Conservation (phyloP, 2,113 vertebrate species). For the Panthera uncia region DNA sequence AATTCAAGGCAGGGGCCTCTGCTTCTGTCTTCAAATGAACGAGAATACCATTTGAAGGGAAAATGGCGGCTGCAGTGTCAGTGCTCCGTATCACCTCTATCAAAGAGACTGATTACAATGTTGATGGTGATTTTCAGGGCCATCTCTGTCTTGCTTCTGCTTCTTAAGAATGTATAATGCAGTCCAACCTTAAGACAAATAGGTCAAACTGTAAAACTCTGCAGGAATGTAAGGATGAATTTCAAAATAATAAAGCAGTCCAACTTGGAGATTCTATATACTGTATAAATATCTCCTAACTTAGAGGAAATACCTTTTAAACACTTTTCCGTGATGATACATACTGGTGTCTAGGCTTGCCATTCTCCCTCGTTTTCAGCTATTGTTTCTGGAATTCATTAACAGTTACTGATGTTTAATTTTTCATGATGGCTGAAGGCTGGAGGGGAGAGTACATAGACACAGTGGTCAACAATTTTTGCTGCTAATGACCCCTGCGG, state of each 20-base stretch:
- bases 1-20: constrained; percentile 42
- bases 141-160: constrained; percentile 59
- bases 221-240: constrained; percentile 55
- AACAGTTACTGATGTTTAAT: constrained; percentile 2
- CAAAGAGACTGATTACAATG: constrained; percentile 70
- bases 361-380: background rate
- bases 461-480: background rate
- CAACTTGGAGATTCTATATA: constrained; percentile 45
- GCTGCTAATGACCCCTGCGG: background rate
- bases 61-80: constrained; percentile 9
- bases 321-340: background rate
- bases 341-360: background rate
- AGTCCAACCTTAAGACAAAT: constrained; percentile 73
- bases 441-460: background rate
- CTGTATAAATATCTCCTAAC: constrained; percentile 32
- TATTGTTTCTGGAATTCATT: background rate
- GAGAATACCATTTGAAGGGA: constrained; percentile 46
- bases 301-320: constrained; percentile 38
- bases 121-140: constrained; percentile 75
- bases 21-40: constrained; percentile 53
- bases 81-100: constrained; percentile 67
- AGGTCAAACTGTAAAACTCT: constrained; percentile 70
- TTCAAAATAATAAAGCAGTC: constrained; percentile 61
- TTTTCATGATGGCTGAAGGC: background rate
- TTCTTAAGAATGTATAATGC: constrained; percentile 71